Conservation (phyloP, 1,140 invertebrate species). For the Microplitis mediator region DNA sequence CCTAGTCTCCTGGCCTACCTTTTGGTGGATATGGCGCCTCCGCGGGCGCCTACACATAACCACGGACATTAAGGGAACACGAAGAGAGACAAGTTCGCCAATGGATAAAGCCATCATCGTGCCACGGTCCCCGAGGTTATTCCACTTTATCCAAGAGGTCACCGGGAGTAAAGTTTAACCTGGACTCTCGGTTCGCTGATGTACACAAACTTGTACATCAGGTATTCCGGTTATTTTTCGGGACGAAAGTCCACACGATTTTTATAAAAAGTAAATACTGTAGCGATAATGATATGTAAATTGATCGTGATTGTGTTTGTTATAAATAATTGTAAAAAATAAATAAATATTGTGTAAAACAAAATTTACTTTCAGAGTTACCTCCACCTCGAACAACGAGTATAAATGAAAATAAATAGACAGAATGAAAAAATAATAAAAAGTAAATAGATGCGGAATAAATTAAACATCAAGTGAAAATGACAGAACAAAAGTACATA, state of each 20-base stretch:
- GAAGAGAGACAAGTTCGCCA: conserved; percentile 4
- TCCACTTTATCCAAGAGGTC: conserved; percentile 18
- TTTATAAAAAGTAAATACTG: not conserved
- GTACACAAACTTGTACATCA: not conserved
- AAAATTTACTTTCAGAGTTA: too few species aligned
- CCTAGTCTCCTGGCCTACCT: too few species aligned
- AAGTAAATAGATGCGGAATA: too few species aligned
- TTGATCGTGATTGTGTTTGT: not conserved
- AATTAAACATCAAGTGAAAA: not conserved
- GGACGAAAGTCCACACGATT: not conserved
- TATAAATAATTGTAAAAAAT: too few species aligned
- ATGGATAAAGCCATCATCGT: conserved; percentile 53
- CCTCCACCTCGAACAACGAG: too few species aligned
- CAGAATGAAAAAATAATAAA: too few species aligned
- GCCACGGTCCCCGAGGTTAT: conserved; percentile 30
- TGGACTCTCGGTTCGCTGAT: too few species aligned
- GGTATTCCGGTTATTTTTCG: conserved; percentile 22
- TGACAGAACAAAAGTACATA: conserved; percentile 1
- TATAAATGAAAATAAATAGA: too few species aligned
- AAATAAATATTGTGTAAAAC: too few species aligned
- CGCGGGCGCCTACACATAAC: conserved; percentile 33
- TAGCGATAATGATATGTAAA: not conserved
- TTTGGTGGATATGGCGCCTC: conserved; percentile 33
- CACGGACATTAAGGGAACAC: conserved; percentile 30
- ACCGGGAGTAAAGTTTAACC: not conserved